Percentiles rank a stretch among this genome's conserved stretches.
Conservation (phyloP, 2,113 vertebrate species). For the Amphilophus citrinellus region DNA sequence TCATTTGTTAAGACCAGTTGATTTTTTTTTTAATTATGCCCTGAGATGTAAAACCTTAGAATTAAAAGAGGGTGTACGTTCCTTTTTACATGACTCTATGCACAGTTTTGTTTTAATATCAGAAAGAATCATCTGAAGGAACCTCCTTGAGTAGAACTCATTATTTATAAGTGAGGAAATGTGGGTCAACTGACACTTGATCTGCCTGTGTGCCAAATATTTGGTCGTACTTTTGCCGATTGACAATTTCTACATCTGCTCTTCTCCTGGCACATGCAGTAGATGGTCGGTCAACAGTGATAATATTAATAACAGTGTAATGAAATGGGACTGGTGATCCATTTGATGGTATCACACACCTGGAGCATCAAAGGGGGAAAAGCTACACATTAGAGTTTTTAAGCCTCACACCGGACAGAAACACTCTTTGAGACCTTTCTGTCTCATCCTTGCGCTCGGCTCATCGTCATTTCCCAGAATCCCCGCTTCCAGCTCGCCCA, state of each 20-base stretch:
- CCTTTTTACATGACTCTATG: no score
- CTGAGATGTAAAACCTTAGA: no score
- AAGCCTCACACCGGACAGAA: slow-evolving; percentile 1
- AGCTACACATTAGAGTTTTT: slow-evolving; percentile 33
- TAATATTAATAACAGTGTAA: slow-evolving; percentile 64
- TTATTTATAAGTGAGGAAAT: neutral
- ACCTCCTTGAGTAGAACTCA: neutral
- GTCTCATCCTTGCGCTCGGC: neutral
- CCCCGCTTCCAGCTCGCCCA: slow-evolving; percentile 15
- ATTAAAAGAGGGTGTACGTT: no score
- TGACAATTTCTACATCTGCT: slow-evolving; percentile 20
- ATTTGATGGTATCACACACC: slow-evolving; percentile 75
- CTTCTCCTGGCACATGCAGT: neutral
- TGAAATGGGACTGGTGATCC: slow-evolving; percentile 67
- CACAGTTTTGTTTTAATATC: neutral
- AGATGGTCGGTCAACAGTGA: slow-evolving; percentile 54
- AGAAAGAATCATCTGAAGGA: neutral
- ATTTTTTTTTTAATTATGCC: no score
- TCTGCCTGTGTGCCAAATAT: neutral
- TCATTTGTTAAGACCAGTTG: neutral
- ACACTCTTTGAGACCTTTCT: slow-evolving; percentile 15
- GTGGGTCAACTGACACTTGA: neutral
- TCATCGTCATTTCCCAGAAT: slow-evolving; percentile 45
- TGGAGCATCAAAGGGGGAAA: slow-evolving; percentile 74
- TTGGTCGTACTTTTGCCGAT: slow-evolving; percentile 13